Percentiles rank a stretch among this genome's conserved stretches.
Evolutionary conservation across 2,113 vertebrate species (phyloP).

Genomic region (Mesembrinibis cayennensis): DNA sequence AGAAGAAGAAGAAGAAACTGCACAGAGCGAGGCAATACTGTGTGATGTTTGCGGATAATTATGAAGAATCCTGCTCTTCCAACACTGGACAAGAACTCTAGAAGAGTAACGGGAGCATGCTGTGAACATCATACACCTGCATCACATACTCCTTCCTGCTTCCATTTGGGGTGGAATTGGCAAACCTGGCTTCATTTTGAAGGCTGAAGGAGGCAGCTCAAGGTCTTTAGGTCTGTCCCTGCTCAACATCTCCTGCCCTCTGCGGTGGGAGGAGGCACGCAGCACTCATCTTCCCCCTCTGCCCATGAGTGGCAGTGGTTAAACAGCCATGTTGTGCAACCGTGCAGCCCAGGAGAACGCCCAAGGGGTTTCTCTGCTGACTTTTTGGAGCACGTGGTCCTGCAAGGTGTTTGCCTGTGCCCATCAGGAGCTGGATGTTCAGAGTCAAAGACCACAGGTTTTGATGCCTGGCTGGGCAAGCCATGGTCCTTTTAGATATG

Average conservation of each 20-base stretch:
- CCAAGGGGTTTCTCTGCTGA: not conserved
- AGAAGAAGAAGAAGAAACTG: not conserved
- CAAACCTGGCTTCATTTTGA: not conserved
- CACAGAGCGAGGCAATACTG: not conserved
- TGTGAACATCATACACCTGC: not conserved
- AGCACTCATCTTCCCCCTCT: not conserved
- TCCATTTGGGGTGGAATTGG: not conserved
- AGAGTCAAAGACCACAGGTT: not conserved
- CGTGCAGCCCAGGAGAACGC: not conserved
- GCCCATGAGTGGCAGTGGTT: not conserved
- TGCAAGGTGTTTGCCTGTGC: not conserved
- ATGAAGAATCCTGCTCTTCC: not conserved
- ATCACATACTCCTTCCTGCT: not conserved
- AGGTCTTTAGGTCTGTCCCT: not conserved
- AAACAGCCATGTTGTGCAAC: not conserved
- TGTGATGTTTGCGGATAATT: not conserved
- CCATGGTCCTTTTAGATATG: not conserved
- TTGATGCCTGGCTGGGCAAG: not conserved
- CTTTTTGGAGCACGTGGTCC: not conserved
- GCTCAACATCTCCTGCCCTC: not conserved
- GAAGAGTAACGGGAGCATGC: fast-evolving
- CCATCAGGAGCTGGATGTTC: not conserved
- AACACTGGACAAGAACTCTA: not conserved
- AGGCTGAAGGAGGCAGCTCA: not conserved
- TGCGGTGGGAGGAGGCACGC: fast-evolving